Conservation (phyloP, 2,888 invertebrate species). For the Drosophila neoperkinsi region DNA sequence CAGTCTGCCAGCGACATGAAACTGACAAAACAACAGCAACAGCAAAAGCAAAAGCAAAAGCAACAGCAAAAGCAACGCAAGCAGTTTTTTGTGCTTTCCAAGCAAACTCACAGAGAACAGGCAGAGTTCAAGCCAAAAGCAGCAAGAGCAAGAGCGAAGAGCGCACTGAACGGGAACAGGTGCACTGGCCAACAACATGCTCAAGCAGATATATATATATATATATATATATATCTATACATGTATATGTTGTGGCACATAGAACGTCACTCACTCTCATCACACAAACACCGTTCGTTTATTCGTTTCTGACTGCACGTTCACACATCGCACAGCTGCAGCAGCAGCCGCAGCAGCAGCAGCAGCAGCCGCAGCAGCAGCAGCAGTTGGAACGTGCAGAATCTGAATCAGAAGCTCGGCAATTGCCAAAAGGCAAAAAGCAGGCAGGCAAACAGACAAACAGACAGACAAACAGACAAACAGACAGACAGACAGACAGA, state of each 20-base stretch:
- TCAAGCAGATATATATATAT: not conserved
- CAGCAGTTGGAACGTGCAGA: slow-evolving; percentile 22
- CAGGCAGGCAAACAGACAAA: not conserved
- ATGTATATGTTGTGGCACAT: not conserved
- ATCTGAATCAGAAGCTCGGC: slow-evolving; percentile 44
- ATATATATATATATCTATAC: not conserved
- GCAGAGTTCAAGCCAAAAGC: slow-evolving; percentile 22
- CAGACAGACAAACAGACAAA: not conserved
- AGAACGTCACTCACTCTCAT: slow-evolving; percentile 33
- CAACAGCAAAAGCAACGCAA: slow-evolving; percentile 8
- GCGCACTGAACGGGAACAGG: slow-evolving; percentile 37
- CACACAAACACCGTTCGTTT: slow-evolving; percentile 2
- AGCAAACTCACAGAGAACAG: not conserved
- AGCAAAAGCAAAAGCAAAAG: not conserved
- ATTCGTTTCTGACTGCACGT: slow-evolving; percentile 9
- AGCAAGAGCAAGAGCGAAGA: slow-evolving; percentile 12
- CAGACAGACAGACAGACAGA: slow-evolving; percentile 9
- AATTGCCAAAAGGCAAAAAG: slow-evolving; percentile 41
- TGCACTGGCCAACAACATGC: slow-evolving; percentile 29
- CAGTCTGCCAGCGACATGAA: slow-evolving; percentile 44
- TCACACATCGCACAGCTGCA: slow-evolving; percentile 44
- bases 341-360: not conserved
- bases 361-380: slow-evolving; percentile 42
- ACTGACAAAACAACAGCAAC: slow-evolving; percentile 28
- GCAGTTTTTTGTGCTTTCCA: slow-evolving; percentile 17